Evolutionary conservation across 53 echinoderm and acorn worm genomes (phyloP).

Genomic region (Antedon mediterranea): DNA sequence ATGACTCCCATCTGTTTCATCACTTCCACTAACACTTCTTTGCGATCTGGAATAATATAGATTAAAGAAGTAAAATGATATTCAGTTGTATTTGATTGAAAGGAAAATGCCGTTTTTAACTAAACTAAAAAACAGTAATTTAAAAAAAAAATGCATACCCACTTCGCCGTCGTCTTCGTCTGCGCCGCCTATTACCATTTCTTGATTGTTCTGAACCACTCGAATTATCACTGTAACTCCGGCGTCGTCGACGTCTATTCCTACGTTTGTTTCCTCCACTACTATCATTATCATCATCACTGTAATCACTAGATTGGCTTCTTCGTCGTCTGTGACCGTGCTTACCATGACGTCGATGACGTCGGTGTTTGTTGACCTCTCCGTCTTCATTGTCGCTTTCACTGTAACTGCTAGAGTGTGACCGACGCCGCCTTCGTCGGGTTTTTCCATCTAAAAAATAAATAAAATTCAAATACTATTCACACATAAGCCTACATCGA

Average conservation of each 20-base stretch:
- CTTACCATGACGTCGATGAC: conserved; percentile 12
- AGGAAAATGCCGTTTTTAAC: no score
- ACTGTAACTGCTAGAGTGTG: conserved; percentile 2
- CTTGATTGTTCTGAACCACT: conserved; percentile 3
- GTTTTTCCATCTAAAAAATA: background rate
- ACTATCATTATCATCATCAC: conserved; percentile 7
- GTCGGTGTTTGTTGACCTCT: conserved; percentile 2
- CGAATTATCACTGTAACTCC: background rate
- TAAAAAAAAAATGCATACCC: background rate
- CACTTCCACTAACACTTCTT: background rate
- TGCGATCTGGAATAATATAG: background rate
- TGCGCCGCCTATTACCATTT: background rate
- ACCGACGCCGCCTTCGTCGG: conserved; percentile 2
- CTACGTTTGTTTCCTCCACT: conserved; percentile 10
- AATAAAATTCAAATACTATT: no score
- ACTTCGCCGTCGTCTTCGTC: conserved; percentile 18
- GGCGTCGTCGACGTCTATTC: conserved; percentile 8
- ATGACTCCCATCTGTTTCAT: background rate
- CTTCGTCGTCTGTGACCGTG: conserved; percentile 2
- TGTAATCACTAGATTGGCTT: conserved; percentile 12
- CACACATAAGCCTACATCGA: no score
- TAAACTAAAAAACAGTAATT: no score
- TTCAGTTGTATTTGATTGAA: no score
- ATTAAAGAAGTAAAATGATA: background rate
- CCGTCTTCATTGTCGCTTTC: background rate